Percentiles rank a stretch among this genome's conserved stretches.
phyloP scores from a whole-genome alignment of 2,888 invertebrate genomes.

The Agrotis clavis region DNA sequence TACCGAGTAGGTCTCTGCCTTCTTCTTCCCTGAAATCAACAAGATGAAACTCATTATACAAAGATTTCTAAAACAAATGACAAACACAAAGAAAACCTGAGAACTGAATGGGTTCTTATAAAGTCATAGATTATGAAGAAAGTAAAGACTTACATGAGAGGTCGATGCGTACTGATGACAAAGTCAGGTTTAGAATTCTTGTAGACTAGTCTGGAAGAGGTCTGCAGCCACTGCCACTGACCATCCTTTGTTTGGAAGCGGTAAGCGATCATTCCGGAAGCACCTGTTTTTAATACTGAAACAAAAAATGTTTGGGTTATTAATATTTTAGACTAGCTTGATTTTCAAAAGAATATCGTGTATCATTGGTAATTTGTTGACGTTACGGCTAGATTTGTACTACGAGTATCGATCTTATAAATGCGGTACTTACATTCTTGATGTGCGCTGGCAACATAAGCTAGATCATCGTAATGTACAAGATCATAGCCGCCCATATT shows the following conservation, averaged over 20 bases:
- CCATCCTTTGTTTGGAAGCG: slow-evolving; percentile 98
- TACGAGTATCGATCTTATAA: too few species aligned
- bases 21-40: slow-evolving; percentile 97
- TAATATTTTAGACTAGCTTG: too few species aligned
- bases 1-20: slow-evolving; percentile 98
- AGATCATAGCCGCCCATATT: slow-evolving; percentile 99
- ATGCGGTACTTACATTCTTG: slow-evolving; percentile 96
- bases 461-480: slow-evolving; percentile 99
- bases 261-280: slow-evolving; percentile 99
- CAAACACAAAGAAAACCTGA: neutral
- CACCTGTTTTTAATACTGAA: slow-evolving; percentile 99
- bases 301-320: slow-evolving; percentile 51
- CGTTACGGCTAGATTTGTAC: too few species aligned
- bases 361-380: too few species aligned
- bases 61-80: neutral
- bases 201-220: slow-evolving; percentile 98
- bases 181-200: slow-evolving; percentile 99
- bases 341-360: too few species aligned
- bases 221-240: slow-evolving; percentile 99
- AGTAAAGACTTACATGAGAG: slow-evolving; percentile 96
- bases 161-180: slow-evolving; percentile 99
- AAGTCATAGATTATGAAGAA: neutral
- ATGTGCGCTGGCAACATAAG: slow-evolving; percentile 99
- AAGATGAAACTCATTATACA: neutral
- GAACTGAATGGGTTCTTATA: neutral